Evolutionary conservation across 1,140 invertebrate species (phyloP).

Genomic region (Liolophura sinensis): DNA sequence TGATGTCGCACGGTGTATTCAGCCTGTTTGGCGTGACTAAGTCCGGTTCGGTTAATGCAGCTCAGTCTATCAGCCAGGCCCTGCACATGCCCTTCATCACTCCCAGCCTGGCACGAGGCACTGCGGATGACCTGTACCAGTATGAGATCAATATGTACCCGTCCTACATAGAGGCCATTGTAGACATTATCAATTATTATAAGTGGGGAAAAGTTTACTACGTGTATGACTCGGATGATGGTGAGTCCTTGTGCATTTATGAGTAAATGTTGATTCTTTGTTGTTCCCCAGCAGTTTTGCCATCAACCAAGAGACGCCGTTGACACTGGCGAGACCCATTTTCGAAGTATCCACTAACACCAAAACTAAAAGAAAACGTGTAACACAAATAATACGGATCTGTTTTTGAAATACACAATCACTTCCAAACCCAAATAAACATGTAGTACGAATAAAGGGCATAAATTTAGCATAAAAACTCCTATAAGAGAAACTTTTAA

Average conservation of each 20-base stretch:
- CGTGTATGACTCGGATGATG: slow-evolving; percentile 92
- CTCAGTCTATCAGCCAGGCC: slow-evolving; percentile 72
- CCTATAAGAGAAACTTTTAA: no score
- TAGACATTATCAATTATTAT: slow-evolving; percentile 88
- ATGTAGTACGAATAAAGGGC: no score
- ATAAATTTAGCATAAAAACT: no score
- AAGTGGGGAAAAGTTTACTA: slow-evolving; percentile 92
- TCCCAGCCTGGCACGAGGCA: slow-evolving; percentile 20
- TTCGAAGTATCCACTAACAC: no score
- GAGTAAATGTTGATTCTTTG: no score
- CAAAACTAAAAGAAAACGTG: no score
- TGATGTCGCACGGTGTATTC: slow-evolving; percentile 87
- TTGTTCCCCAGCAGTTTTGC: no score
- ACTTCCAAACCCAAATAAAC: no score
- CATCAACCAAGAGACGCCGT: no score
- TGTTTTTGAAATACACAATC: no score
- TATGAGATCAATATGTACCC: slow-evolving; percentile 75
- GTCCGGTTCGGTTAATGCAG: slow-evolving; percentile 88
- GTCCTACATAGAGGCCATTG: slow-evolving; percentile 89
- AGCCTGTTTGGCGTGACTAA: slow-evolving; percentile 87
- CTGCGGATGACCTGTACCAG: slow-evolving; percentile 2
- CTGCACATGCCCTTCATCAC: slow-evolving; percentile 86
- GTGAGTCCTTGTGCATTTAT: slow-evolving; percentile 66
- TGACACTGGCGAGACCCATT: no score
- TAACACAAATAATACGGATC: no score